Percentiles rank a stretch among this genome's conserved stretches.
Evolutionary conservation across 1,140 invertebrate genomes (phyloP).

Genomic region (Eubasilissa regina): DNA sequence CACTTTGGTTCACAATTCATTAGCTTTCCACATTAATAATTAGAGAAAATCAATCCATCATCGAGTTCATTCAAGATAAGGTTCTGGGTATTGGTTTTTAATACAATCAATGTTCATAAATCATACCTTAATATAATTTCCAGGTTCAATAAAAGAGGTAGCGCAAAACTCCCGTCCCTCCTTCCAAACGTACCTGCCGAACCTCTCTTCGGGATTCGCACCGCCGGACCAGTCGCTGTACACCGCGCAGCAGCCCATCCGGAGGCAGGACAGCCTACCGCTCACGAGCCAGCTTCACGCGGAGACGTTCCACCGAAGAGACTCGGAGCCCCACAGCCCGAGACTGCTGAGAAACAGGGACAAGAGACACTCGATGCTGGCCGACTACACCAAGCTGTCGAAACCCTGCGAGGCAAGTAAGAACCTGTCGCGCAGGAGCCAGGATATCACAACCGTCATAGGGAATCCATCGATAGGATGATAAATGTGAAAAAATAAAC

Average conservation of each 20-base stretch:
- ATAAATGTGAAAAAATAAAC: constrained; percentile 43
- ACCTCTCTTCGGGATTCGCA: constrained; percentile 64
- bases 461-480: constrained; percentile 70
- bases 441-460: constrained; percentile 64
- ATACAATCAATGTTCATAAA: too few relatives aligned
- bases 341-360: constrained; percentile 66
- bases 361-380: constrained; percentile 69
- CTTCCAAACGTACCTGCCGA: constrained; percentile 70
- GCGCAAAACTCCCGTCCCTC: constrained; percentile 69
- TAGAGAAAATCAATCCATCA: background rate
- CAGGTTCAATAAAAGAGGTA: constrained; percentile 78
- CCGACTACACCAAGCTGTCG: constrained; percentile 66
- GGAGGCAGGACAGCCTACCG: constrained; percentile 61
- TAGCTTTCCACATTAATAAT: too few relatives aligned
- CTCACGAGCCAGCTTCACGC: constrained; percentile 38
- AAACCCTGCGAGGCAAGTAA: constrained; percentile 64
- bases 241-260: constrained; percentile 62
- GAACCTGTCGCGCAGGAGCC: constrained; percentile 63
- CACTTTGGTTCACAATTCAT: too few relatives aligned
- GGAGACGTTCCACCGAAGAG: constrained; percentile 63
- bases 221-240: constrained; percentile 60
- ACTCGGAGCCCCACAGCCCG: constrained; percentile 68
- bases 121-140: background rate
- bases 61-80: background rate
- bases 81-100: too few relatives aligned